These are phyloP conservation scores for Temnothorax rugatulus DNA, from an alignment of 2,888 invertebrate genomes.

Conservation along the genomic window DNA sequence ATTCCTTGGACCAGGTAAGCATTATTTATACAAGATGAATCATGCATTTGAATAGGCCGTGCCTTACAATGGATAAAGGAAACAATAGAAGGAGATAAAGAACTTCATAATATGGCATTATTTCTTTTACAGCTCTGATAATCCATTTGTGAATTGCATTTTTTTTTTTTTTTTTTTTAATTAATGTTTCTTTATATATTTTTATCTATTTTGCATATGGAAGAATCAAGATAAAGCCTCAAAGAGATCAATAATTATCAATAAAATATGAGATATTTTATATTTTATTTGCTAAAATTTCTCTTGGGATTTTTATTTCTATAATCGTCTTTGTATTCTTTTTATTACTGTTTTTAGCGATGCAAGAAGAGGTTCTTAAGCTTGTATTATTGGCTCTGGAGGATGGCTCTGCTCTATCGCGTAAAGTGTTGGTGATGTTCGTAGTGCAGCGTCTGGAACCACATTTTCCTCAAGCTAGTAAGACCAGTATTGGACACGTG, in stretches of 20 bases:
- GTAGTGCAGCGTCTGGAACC: constrained; percentile 98
- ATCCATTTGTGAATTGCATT: background rate
- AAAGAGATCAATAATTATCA: background rate
- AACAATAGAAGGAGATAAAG: background rate
- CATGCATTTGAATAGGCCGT: background rate
- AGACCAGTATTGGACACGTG: constrained; percentile 99
- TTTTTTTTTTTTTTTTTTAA: background rate
- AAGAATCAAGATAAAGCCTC: background rate
- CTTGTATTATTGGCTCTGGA: constrained; percentile 97
- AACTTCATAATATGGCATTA: background rate
- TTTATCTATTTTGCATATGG: background rate
- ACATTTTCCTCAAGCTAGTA: constrained; percentile 98
- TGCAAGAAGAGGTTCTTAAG: constrained; percentile 99
- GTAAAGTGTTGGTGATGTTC: constrained; percentile 99
- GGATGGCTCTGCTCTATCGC: constrained; percentile 97
- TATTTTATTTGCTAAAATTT: background rate
- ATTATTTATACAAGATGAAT: background rate
- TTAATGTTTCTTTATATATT: background rate
- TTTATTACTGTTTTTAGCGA: constrained; percentile 88
- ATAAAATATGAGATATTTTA: background rate
- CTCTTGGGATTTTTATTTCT: constrained; percentile 11
- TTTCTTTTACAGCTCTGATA: background rate
- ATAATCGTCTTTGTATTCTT: constrained; percentile 1
- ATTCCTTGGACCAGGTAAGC: constrained; percentile 95
- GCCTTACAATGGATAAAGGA: background rate